Percentiles rank a stretch among this genome's conserved stretches.
Conservation (phyloP, 2,888 invertebrate species). For the Chymomyza procnemis region DNA sequence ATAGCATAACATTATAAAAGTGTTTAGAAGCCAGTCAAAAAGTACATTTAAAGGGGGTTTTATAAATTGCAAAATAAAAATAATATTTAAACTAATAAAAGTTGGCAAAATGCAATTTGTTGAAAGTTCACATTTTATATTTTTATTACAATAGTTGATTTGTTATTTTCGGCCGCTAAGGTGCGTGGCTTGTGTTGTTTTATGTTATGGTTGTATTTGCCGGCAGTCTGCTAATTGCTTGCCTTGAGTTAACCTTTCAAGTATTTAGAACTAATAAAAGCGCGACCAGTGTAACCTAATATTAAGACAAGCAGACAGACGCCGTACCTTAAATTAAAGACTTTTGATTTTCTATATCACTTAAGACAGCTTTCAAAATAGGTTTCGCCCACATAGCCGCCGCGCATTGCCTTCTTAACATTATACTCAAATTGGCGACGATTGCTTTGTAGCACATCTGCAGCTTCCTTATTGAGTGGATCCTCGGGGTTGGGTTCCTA, state of each 20-base stretch:
- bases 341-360: constrained; percentile 82
- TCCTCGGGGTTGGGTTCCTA: constrained; percentile 99
- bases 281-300: constrained; percentile 72
- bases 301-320: constrained; percentile 75
- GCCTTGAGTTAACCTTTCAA: constrained; percentile 23
- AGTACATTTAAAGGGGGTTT: constrained; percentile 21
- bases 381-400: constrained; percentile 94
- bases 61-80: constrained; percentile 27
- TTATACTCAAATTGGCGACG: constrained; percentile 96
- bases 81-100: constrained; percentile 32
- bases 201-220: constrained; percentile 3
- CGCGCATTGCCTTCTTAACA: constrained; percentile 96
- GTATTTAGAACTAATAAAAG: constrained; percentile 74
- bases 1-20: constrained; percentile 75
- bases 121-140: constrained; percentile 11
- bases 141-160: constrained; percentile 21
- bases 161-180: constrained; percentile 53
- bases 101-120: constrained; percentile 30
- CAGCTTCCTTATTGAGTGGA: constrained; percentile 98
- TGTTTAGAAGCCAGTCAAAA: neutral
- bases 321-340: constrained; percentile 77
- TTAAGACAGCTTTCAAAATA: constrained; percentile 98
- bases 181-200: constrained; percentile 26
- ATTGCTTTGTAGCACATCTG: constrained; percentile 96
- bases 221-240: constrained; percentile 9